Evolutionary conservation across 1,140 invertebrate genomes (phyloP).

Genomic region (Aporrectodea caliginosa): DNA sequence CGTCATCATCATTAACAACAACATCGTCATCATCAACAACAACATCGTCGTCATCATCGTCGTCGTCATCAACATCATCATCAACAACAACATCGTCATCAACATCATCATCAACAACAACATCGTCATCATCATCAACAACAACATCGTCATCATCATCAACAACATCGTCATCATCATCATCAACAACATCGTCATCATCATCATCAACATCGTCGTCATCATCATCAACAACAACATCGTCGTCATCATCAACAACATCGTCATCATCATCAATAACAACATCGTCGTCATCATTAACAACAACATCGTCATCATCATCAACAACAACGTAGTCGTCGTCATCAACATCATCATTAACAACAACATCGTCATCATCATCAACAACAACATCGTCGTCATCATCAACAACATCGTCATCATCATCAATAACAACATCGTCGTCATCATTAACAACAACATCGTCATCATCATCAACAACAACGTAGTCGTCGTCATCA

Average conservation of each 20-base stretch:
- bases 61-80: background rate
- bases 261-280: too few relatives aligned
- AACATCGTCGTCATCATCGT: background rate
- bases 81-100: background rate
- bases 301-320: background rate
- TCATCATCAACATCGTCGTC: background rate
- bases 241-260: too few relatives aligned
- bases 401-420: background rate
- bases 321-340: background rate
- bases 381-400: background rate
- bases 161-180: too few relatives aligned
- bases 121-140: background rate
- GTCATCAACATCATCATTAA: background rate
- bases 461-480: background rate
- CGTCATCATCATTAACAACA: background rate
- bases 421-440: background rate
- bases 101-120: background rate
- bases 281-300: background rate
- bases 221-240: too few relatives aligned
- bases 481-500: too few relatives aligned
- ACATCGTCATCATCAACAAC: background rate
- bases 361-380: background rate
- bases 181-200: background rate
- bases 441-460: background rate
- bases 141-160: too few relatives aligned